These are phyloP conservation scores for Therioaphis trifolii DNA, from an alignment of 2,888 invertebrate genomes.

Conservation along the genomic window DNA sequence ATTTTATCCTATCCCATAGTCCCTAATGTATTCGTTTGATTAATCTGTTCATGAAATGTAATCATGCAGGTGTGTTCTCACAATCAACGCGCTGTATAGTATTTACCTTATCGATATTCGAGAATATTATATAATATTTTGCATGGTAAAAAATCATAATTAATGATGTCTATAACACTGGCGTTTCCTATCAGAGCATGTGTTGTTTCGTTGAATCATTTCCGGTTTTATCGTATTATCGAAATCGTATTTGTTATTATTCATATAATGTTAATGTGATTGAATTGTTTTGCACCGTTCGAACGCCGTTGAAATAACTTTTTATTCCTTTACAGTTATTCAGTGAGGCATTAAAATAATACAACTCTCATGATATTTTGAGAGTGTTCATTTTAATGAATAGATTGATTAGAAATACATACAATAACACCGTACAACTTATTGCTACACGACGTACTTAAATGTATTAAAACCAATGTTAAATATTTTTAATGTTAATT, in stretches of 20 bases:
- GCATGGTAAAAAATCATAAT: neutral
- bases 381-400: too few species aligned
- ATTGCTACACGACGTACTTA: too few species aligned
- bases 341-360: too few species aligned
- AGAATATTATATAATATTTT: neutral
- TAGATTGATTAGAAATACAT: too few species aligned
- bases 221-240: neutral
- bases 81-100: conserved; percentile 1
- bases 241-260: neutral
- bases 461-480: too few species aligned
- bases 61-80: neutral
- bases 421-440: too few species aligned
- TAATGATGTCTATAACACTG: neutral
- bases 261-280: neutral
- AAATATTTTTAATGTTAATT: too few species aligned
- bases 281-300: neutral
- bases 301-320: too few species aligned
- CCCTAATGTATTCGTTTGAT: neutral
- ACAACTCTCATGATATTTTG: too few species aligned
- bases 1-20: conserved; percentile 6
- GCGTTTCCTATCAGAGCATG: neutral
- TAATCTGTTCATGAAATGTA: neutral
- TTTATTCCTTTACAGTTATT: too few species aligned
- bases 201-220: conserved; percentile 7
- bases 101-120: neutral